These are phyloP conservation scores for Pelobates fuscus DNA, from an alignment of 2,113 vertebrate species.

Conservation along the genomic window DNA sequence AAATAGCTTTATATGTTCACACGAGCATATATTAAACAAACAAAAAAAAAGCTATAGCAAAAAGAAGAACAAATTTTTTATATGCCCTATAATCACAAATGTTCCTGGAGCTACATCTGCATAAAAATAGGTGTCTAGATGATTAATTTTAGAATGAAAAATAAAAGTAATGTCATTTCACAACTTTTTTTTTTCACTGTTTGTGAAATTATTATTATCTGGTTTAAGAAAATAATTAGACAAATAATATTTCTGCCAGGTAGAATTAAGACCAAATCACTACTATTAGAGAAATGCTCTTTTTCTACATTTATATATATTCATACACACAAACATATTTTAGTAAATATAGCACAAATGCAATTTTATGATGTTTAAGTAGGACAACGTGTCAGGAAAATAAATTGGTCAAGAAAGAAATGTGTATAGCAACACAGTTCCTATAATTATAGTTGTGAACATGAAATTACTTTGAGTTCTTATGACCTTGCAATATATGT, in stretches of 20 bases:
- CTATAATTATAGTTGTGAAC: neutral
- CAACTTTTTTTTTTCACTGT: neutral
- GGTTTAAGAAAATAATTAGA: neutral
- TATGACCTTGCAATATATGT: neutral
- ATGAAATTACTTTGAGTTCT: neutral
- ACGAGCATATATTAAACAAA: conserved; percentile 20
- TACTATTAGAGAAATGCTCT: neutral
- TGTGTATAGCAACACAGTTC: neutral
- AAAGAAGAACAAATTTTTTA: conserved; percentile 14
- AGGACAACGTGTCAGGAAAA: too few relatives aligned
- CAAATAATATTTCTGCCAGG: neutral
- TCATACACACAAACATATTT: neutral
- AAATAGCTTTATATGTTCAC: conserved; percentile 18
- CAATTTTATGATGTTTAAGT: neutral
- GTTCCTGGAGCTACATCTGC: conserved; percentile 10
- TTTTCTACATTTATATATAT: too few relatives aligned
- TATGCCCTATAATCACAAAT: conserved; percentile 7
- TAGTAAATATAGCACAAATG: neutral
- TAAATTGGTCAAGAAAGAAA: too few relatives aligned
- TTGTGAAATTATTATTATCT: neutral
- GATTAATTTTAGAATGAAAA: neutral
- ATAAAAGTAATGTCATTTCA: neutral
- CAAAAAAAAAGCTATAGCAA: conserved; percentile 3
- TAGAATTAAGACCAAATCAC: neutral
- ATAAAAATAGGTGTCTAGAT: conserved; percentile 30